A percentile compares a stretch with the other conserved stretches of the same genome.
phyloP scores from a whole-genome alignment of 2,888 invertebrate species.

The Drosophila mimetica region DNA sequence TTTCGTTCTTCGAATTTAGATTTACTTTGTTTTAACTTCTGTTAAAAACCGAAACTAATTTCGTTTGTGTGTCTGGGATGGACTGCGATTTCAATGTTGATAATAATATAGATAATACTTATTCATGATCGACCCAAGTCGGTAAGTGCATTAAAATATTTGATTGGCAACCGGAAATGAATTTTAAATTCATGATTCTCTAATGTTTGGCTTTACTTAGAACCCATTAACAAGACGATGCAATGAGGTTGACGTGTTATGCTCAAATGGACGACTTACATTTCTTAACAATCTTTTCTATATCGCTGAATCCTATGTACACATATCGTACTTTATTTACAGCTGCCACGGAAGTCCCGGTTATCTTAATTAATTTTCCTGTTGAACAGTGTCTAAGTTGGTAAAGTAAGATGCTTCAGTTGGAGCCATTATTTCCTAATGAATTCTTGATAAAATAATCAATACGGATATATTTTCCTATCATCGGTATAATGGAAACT shows the following conservation, averaged over 20 bases:
- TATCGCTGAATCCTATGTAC: slow-evolving; percentile 22
- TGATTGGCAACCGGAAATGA: slow-evolving; percentile 51
- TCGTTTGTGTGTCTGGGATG: slow-evolving; percentile 36
- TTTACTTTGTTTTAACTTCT: slow-evolving; percentile 10
- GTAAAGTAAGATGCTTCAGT: slow-evolving; percentile 35
- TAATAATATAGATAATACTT: slow-evolving; percentile 42
- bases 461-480: slow-evolving; percentile 38
- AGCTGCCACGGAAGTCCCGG: slow-evolving; percentile 16
- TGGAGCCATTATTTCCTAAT: slow-evolving; percentile 12
- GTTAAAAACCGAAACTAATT: slow-evolving; percentile 23
- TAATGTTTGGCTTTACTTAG: slow-evolving; percentile 41
- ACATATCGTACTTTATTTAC: slow-evolving; percentile 26
- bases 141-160: slow-evolving; percentile 34
- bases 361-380: slow-evolving; percentile 12
- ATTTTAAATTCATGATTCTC: slow-evolving; percentile 51
- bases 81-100: slow-evolving; percentile 42
- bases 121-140: slow-evolving; percentile 15
- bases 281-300: slow-evolving; percentile 38
- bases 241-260: slow-evolving; percentile 55
- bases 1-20: slow-evolving; percentile 4
- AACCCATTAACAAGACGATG: slow-evolving; percentile 57
- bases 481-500: slow-evolving; percentile 25
- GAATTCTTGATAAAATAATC: slow-evolving; percentile 9
- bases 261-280: slow-evolving; percentile 63
- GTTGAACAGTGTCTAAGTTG: slow-evolving; percentile 33